Conservation (phyloP, 2,888 invertebrate genomes). For the Cynaeus angustus region DNA sequence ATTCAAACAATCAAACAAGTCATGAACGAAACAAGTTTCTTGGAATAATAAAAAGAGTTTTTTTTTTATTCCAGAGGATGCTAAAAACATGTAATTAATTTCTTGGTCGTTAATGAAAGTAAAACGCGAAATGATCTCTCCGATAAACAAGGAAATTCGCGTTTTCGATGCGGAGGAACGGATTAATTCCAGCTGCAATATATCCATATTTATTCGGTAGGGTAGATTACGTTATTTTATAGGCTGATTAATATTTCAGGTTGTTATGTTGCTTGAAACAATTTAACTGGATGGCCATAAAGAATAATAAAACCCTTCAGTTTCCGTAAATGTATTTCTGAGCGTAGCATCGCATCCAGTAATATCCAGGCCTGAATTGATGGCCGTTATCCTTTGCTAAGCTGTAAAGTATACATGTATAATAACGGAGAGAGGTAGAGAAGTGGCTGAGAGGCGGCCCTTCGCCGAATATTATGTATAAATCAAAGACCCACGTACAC, state of each 20-base stretch:
- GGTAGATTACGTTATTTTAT: constrained; percentile 54
- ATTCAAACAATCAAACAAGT: too few relatives aligned
- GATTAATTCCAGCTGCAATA: constrained; percentile 42
- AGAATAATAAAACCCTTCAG: constrained; percentile 59
- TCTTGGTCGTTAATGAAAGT: background rate
- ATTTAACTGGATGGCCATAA: constrained; percentile 57
- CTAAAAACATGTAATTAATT: background rate
- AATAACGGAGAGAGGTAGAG: constrained; percentile 54
- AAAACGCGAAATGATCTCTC: constrained; percentile 20
- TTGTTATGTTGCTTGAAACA: constrained; percentile 58
- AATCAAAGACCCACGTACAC: constrained; percentile 64
- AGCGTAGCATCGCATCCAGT: constrained; percentile 52
- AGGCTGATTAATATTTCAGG: constrained; percentile 58
- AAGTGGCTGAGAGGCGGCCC: constrained; percentile 53
- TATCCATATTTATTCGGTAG: constrained; percentile 47
- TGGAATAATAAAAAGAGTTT: too few relatives aligned
- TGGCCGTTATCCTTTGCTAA: constrained; percentile 59
- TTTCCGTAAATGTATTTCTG: constrained; percentile 56
- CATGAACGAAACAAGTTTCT: too few relatives aligned
- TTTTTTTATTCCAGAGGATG: too few relatives aligned
- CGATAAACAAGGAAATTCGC: constrained; percentile 38
- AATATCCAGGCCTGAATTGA: constrained; percentile 56
- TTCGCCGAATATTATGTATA: constrained; percentile 65
- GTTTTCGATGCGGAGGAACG: constrained; percentile 26
- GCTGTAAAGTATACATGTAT: constrained; percentile 61